phyloP scores from a whole-genome alignment of 2,888 invertebrate species.

The Xestia rhomboidea region DNA sequence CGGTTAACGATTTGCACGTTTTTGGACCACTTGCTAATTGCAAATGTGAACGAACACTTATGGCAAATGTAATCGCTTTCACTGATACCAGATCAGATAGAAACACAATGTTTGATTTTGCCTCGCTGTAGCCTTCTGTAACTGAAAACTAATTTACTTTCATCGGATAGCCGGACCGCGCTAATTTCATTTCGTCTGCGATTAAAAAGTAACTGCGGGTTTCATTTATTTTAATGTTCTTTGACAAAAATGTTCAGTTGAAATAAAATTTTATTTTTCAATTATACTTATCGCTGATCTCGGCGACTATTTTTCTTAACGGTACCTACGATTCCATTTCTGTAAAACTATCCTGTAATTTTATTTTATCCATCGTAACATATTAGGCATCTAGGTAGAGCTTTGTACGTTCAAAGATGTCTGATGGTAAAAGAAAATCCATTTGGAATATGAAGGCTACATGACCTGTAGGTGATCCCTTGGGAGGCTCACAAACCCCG shows the following conservation, averaged over 20 bases:
- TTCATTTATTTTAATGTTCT: conserved; percentile 66
- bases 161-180: conserved; percentile 57
- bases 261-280: conserved; percentile 63
- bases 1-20: conserved; percentile 90
- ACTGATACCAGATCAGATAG: conserved; percentile 80
- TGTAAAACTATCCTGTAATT: conserved; percentile 44
- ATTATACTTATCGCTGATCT: conserved; percentile 58
- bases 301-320: conserved; percentile 26
- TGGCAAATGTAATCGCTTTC: conserved; percentile 89
- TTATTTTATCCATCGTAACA: conserved; percentile 42
- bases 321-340: conserved; percentile 29
- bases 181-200: conserved; percentile 66
- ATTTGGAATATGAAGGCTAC: conserved; percentile 62
- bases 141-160: conserved; percentile 73
- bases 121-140: conserved; percentile 63
- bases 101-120: conserved; percentile 82
- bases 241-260: conserved; percentile 56
- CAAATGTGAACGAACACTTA: conserved; percentile 90
- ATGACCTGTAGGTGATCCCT: conserved; percentile 62
- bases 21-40: conserved; percentile 90
- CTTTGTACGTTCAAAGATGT: conserved; percentile 55
- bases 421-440: conserved; percentile 63
- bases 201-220: conserved; percentile 66
- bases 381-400: conserved; percentile 46
- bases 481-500: conserved; percentile 57